Evolutionary conservation across 2,888 invertebrate genomes (phyloP).

Genomic region (Latrodectus hesperus): DNA sequence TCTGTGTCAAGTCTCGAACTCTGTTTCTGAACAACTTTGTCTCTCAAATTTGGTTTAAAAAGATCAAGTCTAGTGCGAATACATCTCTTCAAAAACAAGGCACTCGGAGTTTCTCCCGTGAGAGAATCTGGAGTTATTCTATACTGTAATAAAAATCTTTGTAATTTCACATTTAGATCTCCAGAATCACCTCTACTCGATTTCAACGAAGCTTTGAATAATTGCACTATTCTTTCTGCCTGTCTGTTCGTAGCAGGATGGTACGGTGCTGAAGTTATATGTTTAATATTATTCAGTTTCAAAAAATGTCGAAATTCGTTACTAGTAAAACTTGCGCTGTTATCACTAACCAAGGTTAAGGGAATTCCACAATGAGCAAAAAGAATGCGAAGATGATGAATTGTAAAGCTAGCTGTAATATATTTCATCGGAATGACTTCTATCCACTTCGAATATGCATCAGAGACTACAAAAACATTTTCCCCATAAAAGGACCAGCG

Average conservation of each 20-base stretch:
- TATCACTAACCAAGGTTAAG: slow-evolving; percentile 48
- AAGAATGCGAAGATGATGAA: too few species aligned
- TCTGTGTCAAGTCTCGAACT: slow-evolving; percentile 19
- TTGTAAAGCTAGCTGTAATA: too few species aligned
- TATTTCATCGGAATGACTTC: slow-evolving; percentile 37
- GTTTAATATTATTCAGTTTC: slow-evolving; percentile 69
- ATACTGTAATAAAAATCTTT: slow-evolving; percentile 52
- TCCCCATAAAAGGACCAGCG: slow-evolving; percentile 46
- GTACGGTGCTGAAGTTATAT: slow-evolving; percentile 69
- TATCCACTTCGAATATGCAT: slow-evolving; percentile 52
- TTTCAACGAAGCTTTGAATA: slow-evolving; percentile 52
- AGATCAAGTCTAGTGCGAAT: slow-evolving; percentile 40
- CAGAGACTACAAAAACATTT: slow-evolving; percentile 48
- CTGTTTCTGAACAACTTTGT: slow-evolving; percentile 22
- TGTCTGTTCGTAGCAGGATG: slow-evolving; percentile 72
- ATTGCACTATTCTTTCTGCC: slow-evolving; percentile 71
- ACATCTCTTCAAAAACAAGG: slow-evolving; percentile 49
- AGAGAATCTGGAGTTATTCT: slow-evolving; percentile 51
- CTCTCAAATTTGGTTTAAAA: too few species aligned
- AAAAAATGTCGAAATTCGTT: slow-evolving; percentile 38
- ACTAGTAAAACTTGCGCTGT: slow-evolving; percentile 48
- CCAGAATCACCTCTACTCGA: slow-evolving; percentile 49
- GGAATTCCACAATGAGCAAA: slow-evolving; percentile 54
- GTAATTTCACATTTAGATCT: slow-evolving; percentile 54
- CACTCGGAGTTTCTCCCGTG: slow-evolving; percentile 51